These are phyloP conservation scores for Otolemur garnettii DNA, from an alignment of 2,113 vertebrate genomes.

Conservation along the genomic window DNA sequence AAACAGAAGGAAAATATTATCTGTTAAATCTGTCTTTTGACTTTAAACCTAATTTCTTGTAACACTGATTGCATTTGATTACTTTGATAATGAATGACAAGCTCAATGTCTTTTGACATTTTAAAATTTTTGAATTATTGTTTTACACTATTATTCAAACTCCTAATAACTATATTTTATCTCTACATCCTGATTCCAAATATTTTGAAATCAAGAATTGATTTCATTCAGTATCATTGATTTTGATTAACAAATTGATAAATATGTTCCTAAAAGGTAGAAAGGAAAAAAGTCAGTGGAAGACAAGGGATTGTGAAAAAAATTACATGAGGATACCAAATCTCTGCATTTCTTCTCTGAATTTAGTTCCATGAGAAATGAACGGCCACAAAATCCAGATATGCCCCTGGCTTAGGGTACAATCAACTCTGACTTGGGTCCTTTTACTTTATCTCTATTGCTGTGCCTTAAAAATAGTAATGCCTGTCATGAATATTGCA, in stretches of 20 bases:
- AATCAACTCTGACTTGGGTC: not conserved
- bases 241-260: slow-evolving; percentile 34
- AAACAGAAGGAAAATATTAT: slow-evolving; percentile 2
- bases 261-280: not conserved
- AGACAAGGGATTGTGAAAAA: not conserved
- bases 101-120: not conserved
- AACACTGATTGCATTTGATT: not conserved
- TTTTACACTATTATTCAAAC: not conserved
- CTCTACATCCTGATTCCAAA: slow-evolving; percentile 33
- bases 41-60: slow-evolving; percentile 18
- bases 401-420: not conserved
- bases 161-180: slow-evolving; percentile 33
- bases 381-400: not conserved
- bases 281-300: not conserved
- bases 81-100: slow-evolving; percentile 11
- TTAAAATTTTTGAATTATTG: slow-evolving; percentile 51
- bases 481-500: not conserved
- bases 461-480: not conserved
- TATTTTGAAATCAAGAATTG: slow-evolving; percentile 37
- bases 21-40: not conserved
- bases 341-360: not conserved
- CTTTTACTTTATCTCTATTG: not conserved
- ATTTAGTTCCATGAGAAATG: not conserved
- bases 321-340: not conserved
- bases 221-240: not conserved